These are phyloP conservation scores for Drosophila malerkotliana DNA, from an alignment of 1,140 invertebrate genomes.

Conservation along the genomic window DNA sequence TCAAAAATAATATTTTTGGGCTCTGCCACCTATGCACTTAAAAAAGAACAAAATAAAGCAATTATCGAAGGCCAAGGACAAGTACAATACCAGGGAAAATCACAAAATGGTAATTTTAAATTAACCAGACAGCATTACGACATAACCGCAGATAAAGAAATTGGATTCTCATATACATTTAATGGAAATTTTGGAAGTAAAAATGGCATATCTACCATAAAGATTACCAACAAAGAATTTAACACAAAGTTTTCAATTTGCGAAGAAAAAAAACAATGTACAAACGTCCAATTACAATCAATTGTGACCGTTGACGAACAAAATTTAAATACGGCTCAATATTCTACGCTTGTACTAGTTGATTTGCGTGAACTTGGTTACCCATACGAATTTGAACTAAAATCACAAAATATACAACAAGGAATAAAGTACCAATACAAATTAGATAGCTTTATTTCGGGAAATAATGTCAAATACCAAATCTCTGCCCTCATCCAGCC, in stretches of 20 bases:
- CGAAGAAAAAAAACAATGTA: slow-evolving; percentile 90
- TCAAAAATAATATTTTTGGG: slow-evolving; percentile 88
- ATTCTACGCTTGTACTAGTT: slow-evolving; percentile 86
- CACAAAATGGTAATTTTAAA: slow-evolving; percentile 89
- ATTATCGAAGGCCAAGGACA: slow-evolving; percentile 88
- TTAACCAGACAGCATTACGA: slow-evolving; percentile 87
- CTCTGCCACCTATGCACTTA: slow-evolving; percentile 87
- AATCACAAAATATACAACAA: slow-evolving; percentile 86
- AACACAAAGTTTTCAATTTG: slow-evolving; percentile 89
- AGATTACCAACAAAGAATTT: slow-evolving; percentile 88
- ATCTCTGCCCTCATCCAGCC: slow-evolving; percentile 87
- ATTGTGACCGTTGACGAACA: slow-evolving; percentile 51
- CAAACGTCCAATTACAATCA: slow-evolving; percentile 88
- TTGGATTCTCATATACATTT: slow-evolving; percentile 86
- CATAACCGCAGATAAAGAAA: slow-evolving; percentile 86
- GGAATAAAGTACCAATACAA: slow-evolving; percentile 86
- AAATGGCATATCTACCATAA: slow-evolving; percentile 87
- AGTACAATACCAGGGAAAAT: slow-evolving; percentile 87
- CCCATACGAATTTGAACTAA: slow-evolving; percentile 88
- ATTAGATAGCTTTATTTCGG: slow-evolving; percentile 88
- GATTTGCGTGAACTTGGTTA: slow-evolving; percentile 89
- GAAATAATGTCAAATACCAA: slow-evolving; percentile 88
- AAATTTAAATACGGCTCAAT: slow-evolving; percentile 81
- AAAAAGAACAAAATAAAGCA: slow-evolving; percentile 88
- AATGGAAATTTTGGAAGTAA: slow-evolving; percentile 85